Percentiles rank a stretch among this genome's conserved stretches.
These are phyloP conservation scores for Acrossocheilus wenchowensis DNA, from an alignment of 2,797 vertebrate species.

Conservation along the genomic window DNA sequence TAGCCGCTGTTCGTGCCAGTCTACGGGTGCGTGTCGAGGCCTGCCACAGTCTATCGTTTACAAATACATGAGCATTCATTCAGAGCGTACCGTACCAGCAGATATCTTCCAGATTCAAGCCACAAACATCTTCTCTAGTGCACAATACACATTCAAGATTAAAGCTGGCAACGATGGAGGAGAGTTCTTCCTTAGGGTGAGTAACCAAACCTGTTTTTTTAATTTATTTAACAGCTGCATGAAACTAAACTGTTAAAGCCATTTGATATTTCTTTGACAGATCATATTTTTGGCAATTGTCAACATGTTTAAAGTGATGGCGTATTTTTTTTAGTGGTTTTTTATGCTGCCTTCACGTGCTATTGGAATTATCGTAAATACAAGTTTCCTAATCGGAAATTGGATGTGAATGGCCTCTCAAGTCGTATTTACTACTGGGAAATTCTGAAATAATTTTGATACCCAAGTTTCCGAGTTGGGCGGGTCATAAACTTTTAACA, in stretches of 20 bases:
- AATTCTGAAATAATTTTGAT: no score
- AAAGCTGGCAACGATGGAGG: conserved; percentile 94
- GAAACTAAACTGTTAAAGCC: background rate
- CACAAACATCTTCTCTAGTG: conserved; percentile 91
- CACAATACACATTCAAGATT: conserved; percentile 95
- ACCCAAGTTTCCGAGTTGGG: no score
- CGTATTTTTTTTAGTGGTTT: background rate
- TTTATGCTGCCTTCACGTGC: no score
- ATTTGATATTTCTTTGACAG: no score
- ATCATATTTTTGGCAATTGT: background rate
- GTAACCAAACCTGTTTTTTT: conserved; percentile 36
- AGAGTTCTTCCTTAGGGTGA: conserved; percentile 86
- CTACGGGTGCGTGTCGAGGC: conserved; percentile 73
- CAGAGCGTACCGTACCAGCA: conserved; percentile 87
- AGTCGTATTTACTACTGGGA: no score
- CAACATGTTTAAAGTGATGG: background rate
- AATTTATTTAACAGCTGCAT: background rate
- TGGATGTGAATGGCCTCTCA: no score
- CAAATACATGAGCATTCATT: conserved; percentile 97
- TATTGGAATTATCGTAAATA: no score
- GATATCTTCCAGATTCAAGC: conserved; percentile 99
- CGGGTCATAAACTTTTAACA: no score
- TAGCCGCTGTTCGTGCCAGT: conserved; percentile 83
- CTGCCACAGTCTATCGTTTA: conserved; percentile 88
- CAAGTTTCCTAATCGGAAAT: no score